These are phyloP conservation scores for Anarsia innoxiella DNA, from an alignment of 2,888 invertebrate genomes.

Conservation along the genomic window DNA sequence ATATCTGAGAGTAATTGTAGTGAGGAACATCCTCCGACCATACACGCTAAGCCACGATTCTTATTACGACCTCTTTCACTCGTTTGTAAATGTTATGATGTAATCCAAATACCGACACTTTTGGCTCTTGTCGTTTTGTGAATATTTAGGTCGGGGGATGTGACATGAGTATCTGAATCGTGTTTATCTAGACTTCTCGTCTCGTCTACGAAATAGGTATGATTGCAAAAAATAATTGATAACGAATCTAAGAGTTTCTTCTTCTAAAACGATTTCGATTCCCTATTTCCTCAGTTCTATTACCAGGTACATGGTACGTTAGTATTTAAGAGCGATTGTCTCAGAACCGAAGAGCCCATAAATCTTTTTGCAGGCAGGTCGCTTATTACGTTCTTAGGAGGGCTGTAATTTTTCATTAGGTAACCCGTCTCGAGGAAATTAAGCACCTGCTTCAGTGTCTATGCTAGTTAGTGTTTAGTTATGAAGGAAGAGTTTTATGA, in stretches of 20 bases:
- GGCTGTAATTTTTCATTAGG: constrained; percentile 45
- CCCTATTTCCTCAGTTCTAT: constrained; percentile 1
- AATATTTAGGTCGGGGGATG: not conserved
- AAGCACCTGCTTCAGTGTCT: constrained; percentile 19
- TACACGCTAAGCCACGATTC: constrained; percentile 25
- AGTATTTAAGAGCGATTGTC: constrained; percentile 7
- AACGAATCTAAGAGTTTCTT: too few relatives aligned
- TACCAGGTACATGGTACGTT: not conserved
- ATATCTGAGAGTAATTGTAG: constrained; percentile 40
- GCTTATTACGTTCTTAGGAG: constrained; percentile 30
- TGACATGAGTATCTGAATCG: too few relatives aligned
- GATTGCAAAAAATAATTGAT: too few relatives aligned
- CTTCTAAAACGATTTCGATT: too few relatives aligned
- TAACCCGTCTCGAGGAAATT: constrained; percentile 29
- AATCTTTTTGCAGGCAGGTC: constrained; percentile 19
- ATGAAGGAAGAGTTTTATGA: too few relatives aligned
- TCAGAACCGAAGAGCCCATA: constrained; percentile 13
- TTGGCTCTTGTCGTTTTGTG: not conserved
- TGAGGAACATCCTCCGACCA: constrained; percentile 31
- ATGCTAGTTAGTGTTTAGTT: too few relatives aligned
- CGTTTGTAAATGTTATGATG: constrained; percentile 11
- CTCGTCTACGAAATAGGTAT: too few relatives aligned
- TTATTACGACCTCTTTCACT: constrained; percentile 25
- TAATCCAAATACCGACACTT: constrained; percentile 10
- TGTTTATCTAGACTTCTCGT: too few relatives aligned